Evolutionary conservation across 30 jellyfish, hydroid and myxozoan genomes (phyloP).

Genomic region (Sanderia malayensis): DNA sequence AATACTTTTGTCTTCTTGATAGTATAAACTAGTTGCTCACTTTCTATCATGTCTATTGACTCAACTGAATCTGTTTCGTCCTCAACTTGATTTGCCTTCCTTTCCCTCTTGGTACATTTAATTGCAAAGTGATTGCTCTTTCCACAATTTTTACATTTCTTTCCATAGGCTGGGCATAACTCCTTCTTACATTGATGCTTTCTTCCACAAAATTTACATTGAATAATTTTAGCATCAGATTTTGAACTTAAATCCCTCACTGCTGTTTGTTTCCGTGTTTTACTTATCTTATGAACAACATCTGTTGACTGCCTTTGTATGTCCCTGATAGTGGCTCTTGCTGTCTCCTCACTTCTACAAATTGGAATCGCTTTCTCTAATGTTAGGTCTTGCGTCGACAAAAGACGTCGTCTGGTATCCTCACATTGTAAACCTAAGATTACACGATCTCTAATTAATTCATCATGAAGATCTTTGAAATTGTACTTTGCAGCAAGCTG

Average conservation of each 20-base stretch:
- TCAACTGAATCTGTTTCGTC: slow-evolving; percentile 43
- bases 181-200: slow-evolving; percentile 42
- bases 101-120: slow-evolving; percentile 28
- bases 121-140: slow-evolving; percentile 38
- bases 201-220: slow-evolving; percentile 40
- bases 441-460: slow-evolving; percentile 32
- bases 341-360: slow-evolving; percentile 52
- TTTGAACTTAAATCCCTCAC: slow-evolving; percentile 31
- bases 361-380: slow-evolving; percentile 38
- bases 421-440: slow-evolving; percentile 35
- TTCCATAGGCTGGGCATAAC: slow-evolving; percentile 52
- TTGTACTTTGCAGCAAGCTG: slow-evolving; percentile 47
- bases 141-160: slow-evolving; percentile 44
- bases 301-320: slow-evolving; percentile 46
- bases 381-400: slow-evolving; percentile 42
- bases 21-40: slow-evolving; percentile 37
- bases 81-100: slow-evolving; percentile 33
- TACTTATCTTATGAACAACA: slow-evolving; percentile 43
- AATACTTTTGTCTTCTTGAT: slow-evolving; percentile 35
- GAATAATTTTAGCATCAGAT: slow-evolving; percentile 36
- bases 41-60: slow-evolving; percentile 20
- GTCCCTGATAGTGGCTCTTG: slow-evolving; percentile 49
- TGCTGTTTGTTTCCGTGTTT: slow-evolving; percentile 47
- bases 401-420: slow-evolving; percentile 34
- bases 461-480: slow-evolving; percentile 36